Evolutionary conservation across 1,140 invertebrate genomes (phyloP), one percentile per base, ranked within the genome.

Genomic region (Philopotamus ludificatus): DNA sequence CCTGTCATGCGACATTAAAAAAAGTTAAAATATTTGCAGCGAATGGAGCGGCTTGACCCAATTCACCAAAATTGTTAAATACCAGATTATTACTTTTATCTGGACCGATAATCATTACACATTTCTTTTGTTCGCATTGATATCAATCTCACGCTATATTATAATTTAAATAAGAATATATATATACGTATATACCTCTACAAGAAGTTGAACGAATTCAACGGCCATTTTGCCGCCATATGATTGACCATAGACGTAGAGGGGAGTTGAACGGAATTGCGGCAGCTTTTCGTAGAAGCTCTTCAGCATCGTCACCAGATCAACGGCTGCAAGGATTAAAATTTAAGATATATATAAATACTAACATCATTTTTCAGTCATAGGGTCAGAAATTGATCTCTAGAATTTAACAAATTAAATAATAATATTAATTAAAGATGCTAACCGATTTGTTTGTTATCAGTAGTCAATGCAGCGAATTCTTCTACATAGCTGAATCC

Each of bases 211-310:
- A 0, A 83, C 89, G 72, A 95, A 92, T 70, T 91, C 89, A 9
- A 88, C 84, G 0, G 90, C 87, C 89, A 94, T 94, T 81, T 95
- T 95, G 0, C 92, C 93, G 15, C 92, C 92, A 76, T 95, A 95
- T 0, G 91, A 93, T 74, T 95, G 90, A 21, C 86, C 89, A 65
- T 89, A 89, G 44, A 95, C 92, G 69, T 92, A 95, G 12, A 92
- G 81, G 0, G 90, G 88, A 1, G 87, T 83, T 3, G 74, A 79
- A 71, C 85, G 80, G 72, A 92, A 92, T 68, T 88, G 81, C 0
- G 88, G 84, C 67, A 87, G 73, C 26, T 77, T 72, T n/a, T 80
- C 71, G 41, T 86, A 85, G 69, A 94, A 88, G 1, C 79, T 79
- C 73, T 79, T 81, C 70, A 94, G 82, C 7, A 92, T 78, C 34